These are phyloP conservation scores for Oryzias dopingdopingensis DNA, from an alignment of 2,797 vertebrate genomes.

Conservation along the genomic window DNA sequence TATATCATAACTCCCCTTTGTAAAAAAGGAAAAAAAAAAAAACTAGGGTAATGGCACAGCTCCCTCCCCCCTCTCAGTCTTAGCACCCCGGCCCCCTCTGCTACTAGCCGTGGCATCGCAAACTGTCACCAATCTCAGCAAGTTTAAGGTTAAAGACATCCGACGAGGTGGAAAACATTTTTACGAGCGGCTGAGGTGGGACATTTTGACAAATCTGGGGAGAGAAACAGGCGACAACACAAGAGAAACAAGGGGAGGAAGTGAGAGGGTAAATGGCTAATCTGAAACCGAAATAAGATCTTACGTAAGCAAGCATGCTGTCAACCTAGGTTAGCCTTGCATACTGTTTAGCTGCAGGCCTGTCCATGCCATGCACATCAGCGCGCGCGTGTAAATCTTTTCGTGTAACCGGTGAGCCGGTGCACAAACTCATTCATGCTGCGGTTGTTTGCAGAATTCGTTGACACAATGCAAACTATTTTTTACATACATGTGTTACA, in stretches of 20 bases:
- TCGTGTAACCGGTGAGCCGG: slow-evolving; percentile 41
- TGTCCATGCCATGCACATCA: slow-evolving; percentile 30
- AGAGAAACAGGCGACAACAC: slow-evolving; percentile 25
- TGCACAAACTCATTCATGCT: slow-evolving; percentile 40
- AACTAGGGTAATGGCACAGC: slow-evolving; percentile 73
- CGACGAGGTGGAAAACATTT: slow-evolving; percentile 12
- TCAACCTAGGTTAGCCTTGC: slow-evolving; percentile 56
- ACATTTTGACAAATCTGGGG: slow-evolving; percentile 29
- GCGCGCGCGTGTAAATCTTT: slow-evolving; percentile 35
- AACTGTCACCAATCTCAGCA: slow-evolving; percentile 20
- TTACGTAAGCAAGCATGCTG: slow-evolving; percentile 70
- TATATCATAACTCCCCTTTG: slow-evolving; percentile 69
- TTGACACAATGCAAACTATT: slow-evolving; percentile 11
- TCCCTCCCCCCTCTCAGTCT: slow-evolving; percentile 26
- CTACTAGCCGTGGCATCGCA: slow-evolving; percentile 29
- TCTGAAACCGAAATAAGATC: slow-evolving; percentile 76
- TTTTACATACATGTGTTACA: neutral
- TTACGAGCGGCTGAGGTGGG: slow-evolving; percentile 26
- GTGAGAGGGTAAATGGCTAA: slow-evolving; percentile 65
- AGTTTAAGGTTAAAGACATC: slow-evolving; percentile 27
- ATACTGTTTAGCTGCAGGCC: slow-evolving; percentile 46
- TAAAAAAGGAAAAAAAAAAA: slow-evolving; percentile 60
- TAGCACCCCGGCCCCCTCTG: slow-evolving; percentile 14
- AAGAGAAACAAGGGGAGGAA: slow-evolving; percentile 26
- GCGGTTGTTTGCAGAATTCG: slow-evolving; percentile 14